Percentiles rank a stretch among this genome's conserved stretches.
phyloP scores from a whole-genome alignment of 1,140 invertebrate genomes.

The Araneus ventricosus region DNA sequence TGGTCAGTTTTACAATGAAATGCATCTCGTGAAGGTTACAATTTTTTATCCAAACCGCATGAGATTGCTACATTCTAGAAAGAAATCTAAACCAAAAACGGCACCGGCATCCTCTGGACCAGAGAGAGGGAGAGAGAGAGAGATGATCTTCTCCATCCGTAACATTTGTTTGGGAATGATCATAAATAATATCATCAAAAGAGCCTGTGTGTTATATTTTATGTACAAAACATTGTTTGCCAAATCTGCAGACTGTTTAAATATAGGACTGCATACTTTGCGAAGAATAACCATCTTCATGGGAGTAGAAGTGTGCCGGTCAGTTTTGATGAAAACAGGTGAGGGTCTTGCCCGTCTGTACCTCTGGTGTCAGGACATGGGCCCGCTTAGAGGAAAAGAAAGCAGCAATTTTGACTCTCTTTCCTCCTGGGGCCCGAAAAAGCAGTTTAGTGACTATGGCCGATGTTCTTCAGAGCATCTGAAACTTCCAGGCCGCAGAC shows the following conservation, averaged over 20 bases:
- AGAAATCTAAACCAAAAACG: neutral
- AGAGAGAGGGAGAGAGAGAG: neutral
- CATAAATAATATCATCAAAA: slow-evolving; percentile 52
- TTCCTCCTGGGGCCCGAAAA: slow-evolving; percentile 6
- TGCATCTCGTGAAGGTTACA: neutral
- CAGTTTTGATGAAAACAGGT: slow-evolving; percentile 11
- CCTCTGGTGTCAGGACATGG: slow-evolving; percentile 35
- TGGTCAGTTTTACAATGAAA: neutral
- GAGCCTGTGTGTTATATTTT: slow-evolving; percentile 1
- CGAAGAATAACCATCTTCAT: slow-evolving; percentile 10
- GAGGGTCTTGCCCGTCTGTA: slow-evolving; percentile 59
- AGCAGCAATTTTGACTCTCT: slow-evolving; percentile 30
- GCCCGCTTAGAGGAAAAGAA: slow-evolving; percentile 21
- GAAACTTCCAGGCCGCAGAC: slow-evolving; percentile 77
- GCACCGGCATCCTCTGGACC: neutral
- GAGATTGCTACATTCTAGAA: neutral
- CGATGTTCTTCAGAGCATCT: slow-evolving; percentile 76
- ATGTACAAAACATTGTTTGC: slow-evolving; percentile 41
- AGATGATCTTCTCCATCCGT: neutral
- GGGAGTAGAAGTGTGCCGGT: slow-evolving; percentile 34
- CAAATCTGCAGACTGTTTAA: slow-evolving; percentile 19
- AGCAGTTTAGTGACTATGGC: neutral
- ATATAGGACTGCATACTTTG: slow-evolving; percentile 42
- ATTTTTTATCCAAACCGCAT: neutral
- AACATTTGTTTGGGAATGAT: slow-evolving; percentile 35